Percentiles rank a stretch among this genome's conserved stretches.
Conservation (phyloP, 2,888 invertebrate genomes). For the Alviniconcha strummeri region DNA sequence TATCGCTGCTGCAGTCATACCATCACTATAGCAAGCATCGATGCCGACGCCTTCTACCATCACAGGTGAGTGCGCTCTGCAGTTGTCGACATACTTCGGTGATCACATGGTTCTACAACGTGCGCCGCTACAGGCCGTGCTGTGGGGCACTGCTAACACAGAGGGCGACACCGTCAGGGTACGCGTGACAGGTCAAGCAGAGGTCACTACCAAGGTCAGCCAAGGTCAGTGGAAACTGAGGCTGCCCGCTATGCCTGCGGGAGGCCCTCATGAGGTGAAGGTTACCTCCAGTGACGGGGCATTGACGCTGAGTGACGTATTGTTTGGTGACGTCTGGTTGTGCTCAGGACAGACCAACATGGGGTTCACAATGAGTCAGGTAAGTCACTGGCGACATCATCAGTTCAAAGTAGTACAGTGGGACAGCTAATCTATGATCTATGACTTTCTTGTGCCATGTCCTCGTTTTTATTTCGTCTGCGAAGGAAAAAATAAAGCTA, state of each 20-base stretch:
- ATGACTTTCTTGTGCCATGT: not conserved
- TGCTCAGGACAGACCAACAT: conserved; percentile 70
- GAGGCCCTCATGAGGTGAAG: conserved; percentile 50
- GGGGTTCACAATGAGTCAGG: conserved; percentile 49
- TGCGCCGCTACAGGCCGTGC: conserved; percentile 43
- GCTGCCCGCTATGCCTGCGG: conserved; percentile 45
- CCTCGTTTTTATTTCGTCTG: not conserved
- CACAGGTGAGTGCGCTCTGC: not conserved
- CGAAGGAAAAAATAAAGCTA: not conserved
- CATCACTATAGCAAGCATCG: not conserved
- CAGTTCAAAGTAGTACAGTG: too few relatives aligned
- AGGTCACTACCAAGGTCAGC: conserved; percentile 23
- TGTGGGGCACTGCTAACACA: conserved; percentile 48
- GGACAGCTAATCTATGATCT: too few relatives aligned
- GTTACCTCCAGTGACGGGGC: conserved; percentile 47
- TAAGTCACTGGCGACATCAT: too few relatives aligned
- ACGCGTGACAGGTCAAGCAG: conserved; percentile 10
- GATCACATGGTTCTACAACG: conserved; percentile 52
- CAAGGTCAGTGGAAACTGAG: conserved; percentile 48
- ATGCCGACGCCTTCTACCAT: too few relatives aligned
- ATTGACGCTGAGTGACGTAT: conserved; percentile 55
- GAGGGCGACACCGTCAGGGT: conserved; percentile 40
- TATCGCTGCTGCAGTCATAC: not conserved
- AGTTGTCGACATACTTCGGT: conserved; percentile 29
- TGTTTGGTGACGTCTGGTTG: conserved; percentile 70